Conservation (phyloP, 2,797 vertebrate genomes). For the Sebastes baramenuke region DNA sequence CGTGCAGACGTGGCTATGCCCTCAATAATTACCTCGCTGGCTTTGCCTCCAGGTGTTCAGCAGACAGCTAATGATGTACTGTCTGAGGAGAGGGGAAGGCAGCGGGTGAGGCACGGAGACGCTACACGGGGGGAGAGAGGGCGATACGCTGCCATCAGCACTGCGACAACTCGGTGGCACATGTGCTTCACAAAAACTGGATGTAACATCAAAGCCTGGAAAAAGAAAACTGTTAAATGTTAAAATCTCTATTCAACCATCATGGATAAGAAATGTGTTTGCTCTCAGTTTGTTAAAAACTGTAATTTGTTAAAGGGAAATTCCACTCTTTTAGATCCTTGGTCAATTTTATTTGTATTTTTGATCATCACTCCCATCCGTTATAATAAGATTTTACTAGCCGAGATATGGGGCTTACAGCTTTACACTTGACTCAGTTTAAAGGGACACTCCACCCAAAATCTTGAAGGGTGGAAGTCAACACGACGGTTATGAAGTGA, state of each 20-base stretch:
- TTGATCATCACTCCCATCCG: neutral
- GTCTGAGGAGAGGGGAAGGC: conserved; percentile 53
- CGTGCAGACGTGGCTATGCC: conserved; percentile 77
- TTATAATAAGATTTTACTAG: neutral
- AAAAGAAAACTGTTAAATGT: neutral
- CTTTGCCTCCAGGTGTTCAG: conserved; percentile 80
- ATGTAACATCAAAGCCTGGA: neutral
- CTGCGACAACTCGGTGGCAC: conserved; percentile 5
- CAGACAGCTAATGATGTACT: conserved; percentile 79
- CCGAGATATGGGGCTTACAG: neutral
- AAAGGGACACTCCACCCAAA: neutral
- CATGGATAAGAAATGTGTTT: neutral
- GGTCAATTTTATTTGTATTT: neutral
- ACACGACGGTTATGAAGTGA: neutral
- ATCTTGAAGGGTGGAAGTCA: neutral
- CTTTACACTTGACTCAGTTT: neutral
- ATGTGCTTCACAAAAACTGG: neutral
- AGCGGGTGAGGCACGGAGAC: conserved; percentile 22
- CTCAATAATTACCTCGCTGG: conserved; percentile 74
- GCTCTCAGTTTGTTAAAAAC: neutral
- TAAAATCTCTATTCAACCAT: neutral
- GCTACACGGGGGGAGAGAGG: neutral
- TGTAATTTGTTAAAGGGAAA: neutral
- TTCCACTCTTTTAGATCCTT: neutral
- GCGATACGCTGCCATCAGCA: conserved; percentile 34